Evolutionary conservation across 2,797 vertebrate genomes (phyloP).

Genomic region (Valencia hispanica): DNA sequence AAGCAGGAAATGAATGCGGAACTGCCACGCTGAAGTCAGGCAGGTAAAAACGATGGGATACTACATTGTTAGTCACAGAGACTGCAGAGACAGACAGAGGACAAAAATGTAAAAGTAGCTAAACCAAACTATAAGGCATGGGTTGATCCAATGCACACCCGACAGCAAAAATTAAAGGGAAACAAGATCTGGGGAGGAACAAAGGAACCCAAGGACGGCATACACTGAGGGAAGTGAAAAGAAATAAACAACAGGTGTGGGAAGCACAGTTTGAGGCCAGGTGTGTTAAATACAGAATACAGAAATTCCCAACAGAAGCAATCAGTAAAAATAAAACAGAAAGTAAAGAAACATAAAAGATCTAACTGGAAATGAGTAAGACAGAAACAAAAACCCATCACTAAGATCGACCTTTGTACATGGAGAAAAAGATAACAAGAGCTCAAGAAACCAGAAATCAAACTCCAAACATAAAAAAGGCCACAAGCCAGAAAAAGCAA

Average conservation of each 20-base stretch:
- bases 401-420: not conserved
- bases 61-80: not conserved
- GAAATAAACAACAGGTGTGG: slow-evolving; percentile 3
- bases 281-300: not conserved
- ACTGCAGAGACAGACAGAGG: not conserved
- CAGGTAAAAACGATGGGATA: no score
- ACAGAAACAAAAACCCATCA: not conserved
- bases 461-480: not conserved
- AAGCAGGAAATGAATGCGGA: not conserved
- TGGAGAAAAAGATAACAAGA: not conserved
- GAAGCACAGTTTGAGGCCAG: not conserved
- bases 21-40: not conserved
- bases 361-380: not conserved
- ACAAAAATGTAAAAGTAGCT: not conserved
- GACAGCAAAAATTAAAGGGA: not conserved
- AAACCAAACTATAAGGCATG: not conserved
- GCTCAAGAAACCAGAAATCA: not conserved
- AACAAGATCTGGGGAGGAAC: slow-evolving; percentile 1
- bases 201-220: not conserved
- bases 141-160: not conserved
- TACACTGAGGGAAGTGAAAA: not conserved
- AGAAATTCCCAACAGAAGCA: not conserved
- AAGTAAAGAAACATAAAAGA: not conserved
- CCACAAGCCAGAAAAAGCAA: not conserved
- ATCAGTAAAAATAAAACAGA: not conserved